Conservation (phyloP, 2,113 vertebrate species). For the Clinocottus analis region DNA sequence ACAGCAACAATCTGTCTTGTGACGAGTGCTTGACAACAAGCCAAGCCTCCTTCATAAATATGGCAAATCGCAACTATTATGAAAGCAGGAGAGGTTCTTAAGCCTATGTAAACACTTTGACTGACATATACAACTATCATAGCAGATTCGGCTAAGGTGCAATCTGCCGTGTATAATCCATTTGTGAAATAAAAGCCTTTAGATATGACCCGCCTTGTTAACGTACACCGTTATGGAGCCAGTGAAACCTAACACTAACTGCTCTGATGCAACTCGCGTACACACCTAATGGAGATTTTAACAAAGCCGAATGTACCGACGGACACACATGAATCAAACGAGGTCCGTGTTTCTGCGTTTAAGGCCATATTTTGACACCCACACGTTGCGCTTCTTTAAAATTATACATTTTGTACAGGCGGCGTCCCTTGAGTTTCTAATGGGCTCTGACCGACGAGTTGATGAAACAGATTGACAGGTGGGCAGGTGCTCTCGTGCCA, state of each 20-base stretch:
- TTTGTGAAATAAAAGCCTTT: background rate
- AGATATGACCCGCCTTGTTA: background rate
- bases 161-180: background rate
- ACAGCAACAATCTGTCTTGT: background rate
- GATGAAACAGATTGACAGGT: conserved; percentile 49
- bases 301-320: background rate
- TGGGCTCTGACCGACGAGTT: conserved; percentile 17
- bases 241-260: background rate
- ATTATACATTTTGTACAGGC: background rate
- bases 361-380: too few species aligned
- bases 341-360: accelerated
- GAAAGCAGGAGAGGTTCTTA: background rate
- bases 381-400: background rate
- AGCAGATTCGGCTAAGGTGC: background rate
- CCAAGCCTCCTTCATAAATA: background rate
- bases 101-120: background rate
- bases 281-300: accelerated
- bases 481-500: conserved; percentile 59
- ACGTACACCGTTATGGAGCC: background rate
- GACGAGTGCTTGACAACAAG: background rate
- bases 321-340: background rate
- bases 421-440: background rate
- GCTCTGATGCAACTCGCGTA: background rate
- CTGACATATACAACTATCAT: background rate
- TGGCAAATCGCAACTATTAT: background rate